Percentiles rank a stretch among this genome's conserved stretches.
phyloP scores from a whole-genome alignment of 92 coral and sea anemone genomes.

The Zoanthus sociatus region DNA sequence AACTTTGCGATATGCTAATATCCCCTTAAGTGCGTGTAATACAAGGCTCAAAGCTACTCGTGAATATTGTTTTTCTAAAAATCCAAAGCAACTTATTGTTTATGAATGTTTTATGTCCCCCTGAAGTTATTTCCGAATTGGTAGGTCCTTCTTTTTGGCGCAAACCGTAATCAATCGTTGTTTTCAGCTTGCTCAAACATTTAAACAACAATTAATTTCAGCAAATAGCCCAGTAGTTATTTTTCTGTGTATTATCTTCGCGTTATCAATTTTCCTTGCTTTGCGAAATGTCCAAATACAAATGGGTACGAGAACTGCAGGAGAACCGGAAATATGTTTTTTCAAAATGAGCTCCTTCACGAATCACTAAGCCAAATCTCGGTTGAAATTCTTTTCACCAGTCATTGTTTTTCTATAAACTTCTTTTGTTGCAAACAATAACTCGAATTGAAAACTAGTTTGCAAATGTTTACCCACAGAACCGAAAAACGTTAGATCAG shows the following conservation, averaged over 20 bases:
- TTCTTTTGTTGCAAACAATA: conserved; percentile 23
- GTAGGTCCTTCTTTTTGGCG: neutral
- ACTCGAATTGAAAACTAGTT: neutral
- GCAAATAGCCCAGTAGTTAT: too few species aligned
- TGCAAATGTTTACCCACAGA: neutral
- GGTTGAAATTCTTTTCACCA: neutral
- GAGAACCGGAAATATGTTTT: neutral
- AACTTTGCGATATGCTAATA: conserved; percentile 30
- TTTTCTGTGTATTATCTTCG: neutral
- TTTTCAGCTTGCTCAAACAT: neutral
- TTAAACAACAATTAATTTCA: neutral
- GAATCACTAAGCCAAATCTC: neutral
- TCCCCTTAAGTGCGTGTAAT: conserved; percentile 21
- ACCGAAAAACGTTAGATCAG: neutral
- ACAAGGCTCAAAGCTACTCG: neutral
- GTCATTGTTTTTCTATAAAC: neutral
- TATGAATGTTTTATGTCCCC: neutral
- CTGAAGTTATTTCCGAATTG: conserved; percentile 8
- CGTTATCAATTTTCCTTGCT: neutral
- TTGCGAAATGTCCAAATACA: neutral
- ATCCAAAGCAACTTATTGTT: conserved; percentile 1
- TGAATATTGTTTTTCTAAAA: neutral
- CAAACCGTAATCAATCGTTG: neutral
- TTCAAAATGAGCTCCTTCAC: neutral
- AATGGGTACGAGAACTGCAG: neutral